Evolutionary conservation across 2,797 vertebrate species (phyloP), one percentile per base, ranked within the genome.

Genomic region (Merluccius polli): DNA sequence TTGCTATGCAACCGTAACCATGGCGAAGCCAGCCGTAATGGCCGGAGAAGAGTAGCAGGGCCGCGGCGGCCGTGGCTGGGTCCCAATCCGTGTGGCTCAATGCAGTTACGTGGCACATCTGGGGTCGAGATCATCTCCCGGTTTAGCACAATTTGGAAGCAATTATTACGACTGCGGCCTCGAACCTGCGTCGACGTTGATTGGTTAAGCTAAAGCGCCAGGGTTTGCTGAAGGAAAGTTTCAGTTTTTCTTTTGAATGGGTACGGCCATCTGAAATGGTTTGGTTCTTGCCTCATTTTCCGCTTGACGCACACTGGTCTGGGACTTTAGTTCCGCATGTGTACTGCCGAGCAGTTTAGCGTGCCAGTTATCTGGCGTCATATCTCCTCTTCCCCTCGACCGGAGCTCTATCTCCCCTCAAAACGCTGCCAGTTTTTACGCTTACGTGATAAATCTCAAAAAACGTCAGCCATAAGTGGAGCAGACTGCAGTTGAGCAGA

Each of bases 61-160:
- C 38, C 18, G 18, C n/a, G 21, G 6, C 41, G 13, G 41, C 13
- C 41, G 13, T 16, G 41, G 41, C 41, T 2, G 59, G 24, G n/a
- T 65, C 59, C 59, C 24, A 12, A 12, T 12, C 24, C 10, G 24
- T 65, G 41, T 18, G 16, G 41, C 41, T 18, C 2, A 48, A 48
- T 18, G 41, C 41, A 18, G 13, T 48, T 65, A 32, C 67, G 78
- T 70, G 24, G 33, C 82, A 86, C 86, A 86, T 87, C 79, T 88
- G 81, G 78, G 75, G 83, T 81, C 59, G 73, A 84, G 81, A 84
- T 89, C 84, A 87, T 73, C 48, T 65, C 71, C 24, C 30, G 38
- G 81, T 90, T 84, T 73, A 77, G 81, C 70, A 75, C 79, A 79
- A 84, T 88, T 90, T 86, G 75, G 76, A 78, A 77, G 77, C 79